Base-by-base conservation (phyloP, 2,888 invertebrate genomes). In the Miltochrista miniata region DNA sequence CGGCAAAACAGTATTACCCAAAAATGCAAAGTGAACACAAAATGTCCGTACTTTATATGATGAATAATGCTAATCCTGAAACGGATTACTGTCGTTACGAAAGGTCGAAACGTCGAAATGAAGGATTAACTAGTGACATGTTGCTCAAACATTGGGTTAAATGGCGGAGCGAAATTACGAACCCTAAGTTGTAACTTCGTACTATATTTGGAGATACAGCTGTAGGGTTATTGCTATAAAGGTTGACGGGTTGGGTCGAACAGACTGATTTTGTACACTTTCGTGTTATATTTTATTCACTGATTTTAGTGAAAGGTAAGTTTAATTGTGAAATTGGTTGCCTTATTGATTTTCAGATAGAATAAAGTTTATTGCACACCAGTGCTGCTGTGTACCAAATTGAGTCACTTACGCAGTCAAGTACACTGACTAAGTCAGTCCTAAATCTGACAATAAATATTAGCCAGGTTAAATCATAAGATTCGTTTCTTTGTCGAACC, bases 1-100 rank as follows among this genome's bases (percentile, higher is more conserved):
- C 5, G 18, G 18, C 5, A 24, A 4, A 24, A 24, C 2, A 24
- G 18, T 24, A 24, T 24, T 24, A 24, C 2, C 39, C 52, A 68
- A 68, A 73, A 71, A 68, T 24, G 18, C 18, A 24, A 24, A 24
- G 18, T 24, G 18, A 24, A 24, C 5, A 24, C 18, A 24, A 24
- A 24, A 24, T 61, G 58, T 63, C 30, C 34, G 33, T 36, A 59
- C 48, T 60, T 56, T 63, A 48, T 58, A 24, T 24, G 13, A 74
- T 76, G 70, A 71, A 65, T 75, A 66, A 74, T 74, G 59, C 45
- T 42, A 34, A 53, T 41, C 24, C 15, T n/a, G 35, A 11, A 12
- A 48, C 49, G 59, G 64, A 64, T 66, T 66, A 69, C 35, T 24
- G 18, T 24, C 51, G 49, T 50, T 38, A 7, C 50, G 56, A 56